These are phyloP conservation scores for Aphelocoma californica DNA, from an alignment of 2,797 vertebrate species.

Conservation along the genomic window DNA sequence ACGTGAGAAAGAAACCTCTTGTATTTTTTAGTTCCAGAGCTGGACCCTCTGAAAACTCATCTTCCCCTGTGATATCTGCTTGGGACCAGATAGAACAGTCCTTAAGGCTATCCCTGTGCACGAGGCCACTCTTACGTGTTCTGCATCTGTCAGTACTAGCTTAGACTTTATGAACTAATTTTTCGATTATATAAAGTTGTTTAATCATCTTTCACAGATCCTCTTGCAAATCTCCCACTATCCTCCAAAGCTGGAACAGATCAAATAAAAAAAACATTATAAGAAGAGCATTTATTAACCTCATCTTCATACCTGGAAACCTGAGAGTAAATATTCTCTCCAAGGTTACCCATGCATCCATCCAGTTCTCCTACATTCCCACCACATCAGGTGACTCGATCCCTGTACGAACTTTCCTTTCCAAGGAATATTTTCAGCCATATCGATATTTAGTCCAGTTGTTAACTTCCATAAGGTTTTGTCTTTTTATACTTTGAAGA, in stretches of 20 bases:
- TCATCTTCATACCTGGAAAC: neutral
- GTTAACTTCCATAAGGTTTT: neutral
- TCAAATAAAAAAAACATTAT: neutral
- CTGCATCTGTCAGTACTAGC: neutral
- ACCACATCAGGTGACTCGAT: neutral
- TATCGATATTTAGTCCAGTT: neutral
- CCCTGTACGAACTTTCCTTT: neutral
- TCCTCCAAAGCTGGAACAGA: neutral
- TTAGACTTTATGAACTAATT: neutral
- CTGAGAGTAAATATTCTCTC: neutral
- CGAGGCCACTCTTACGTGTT: rapidly evolving
- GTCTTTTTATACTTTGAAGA: neutral
- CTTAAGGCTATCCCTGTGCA: neutral
- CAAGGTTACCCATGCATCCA: neutral
- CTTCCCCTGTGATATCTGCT: neutral
- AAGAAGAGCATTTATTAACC: neutral
- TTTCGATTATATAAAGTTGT: neutral
- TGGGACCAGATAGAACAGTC: neutral
- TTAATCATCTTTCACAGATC: neutral
- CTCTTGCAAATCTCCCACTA: neutral
- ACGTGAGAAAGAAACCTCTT: rapidly evolving
- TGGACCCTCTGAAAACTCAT: neutral
- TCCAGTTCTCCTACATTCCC: neutral
- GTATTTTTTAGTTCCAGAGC: neutral
- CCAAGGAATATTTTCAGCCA: neutral